phyloP scores from a whole-genome alignment of 35 echinoderm and acorn worm species.

The Anneissia japonica region DNA sequence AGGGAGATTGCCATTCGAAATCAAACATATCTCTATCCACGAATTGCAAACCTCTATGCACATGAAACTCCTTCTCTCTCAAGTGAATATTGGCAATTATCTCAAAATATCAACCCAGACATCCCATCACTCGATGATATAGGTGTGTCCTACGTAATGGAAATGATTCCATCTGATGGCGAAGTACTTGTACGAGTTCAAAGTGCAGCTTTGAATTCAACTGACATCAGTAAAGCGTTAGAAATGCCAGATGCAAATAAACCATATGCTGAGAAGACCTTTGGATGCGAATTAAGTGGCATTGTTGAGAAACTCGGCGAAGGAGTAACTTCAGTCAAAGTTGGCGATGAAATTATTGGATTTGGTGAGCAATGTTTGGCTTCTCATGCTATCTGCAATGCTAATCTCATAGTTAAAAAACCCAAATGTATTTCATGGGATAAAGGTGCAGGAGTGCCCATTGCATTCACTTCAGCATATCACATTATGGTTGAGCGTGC shows the following conservation, averaged over 20 bases:
- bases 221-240: slow-evolving; percentile 31
- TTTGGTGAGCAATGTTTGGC: slow-evolving; percentile 49
- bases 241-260: neutral
- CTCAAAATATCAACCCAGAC: neutral
- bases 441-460: slow-evolving; percentile 25
- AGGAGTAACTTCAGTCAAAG: slow-evolving; percentile 17
- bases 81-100: slow-evolving; percentile 53
- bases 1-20: slow-evolving; percentile 13
- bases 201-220: slow-evolving; percentile 40
- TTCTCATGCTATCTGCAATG: slow-evolving; percentile 42
- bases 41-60: slow-evolving; percentile 2
- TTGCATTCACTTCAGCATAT: slow-evolving; percentile 58
- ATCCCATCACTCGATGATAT: slow-evolving; percentile 32
- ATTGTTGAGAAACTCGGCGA: slow-evolving; percentile 50
- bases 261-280: neutral
- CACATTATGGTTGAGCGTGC: slow-evolving; percentile 66
- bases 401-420: slow-evolving; percentile 27
- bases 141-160: slow-evolving; percentile 6
- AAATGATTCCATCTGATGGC: slow-evolving; percentile 24
- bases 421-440: slow-evolving; percentile 24
- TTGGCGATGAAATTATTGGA: slow-evolving; percentile 56
- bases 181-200: slow-evolving; percentile 49
- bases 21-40: slow-evolving; percentile 20
- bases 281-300: slow-evolving; percentile 49
- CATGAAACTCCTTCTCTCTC: neutral